These are phyloP conservation scores for Pelagia noctiluca DNA, from an alignment of 30 jellyfish, hydroid and myxozoan species.

Conservation along the genomic window DNA sequence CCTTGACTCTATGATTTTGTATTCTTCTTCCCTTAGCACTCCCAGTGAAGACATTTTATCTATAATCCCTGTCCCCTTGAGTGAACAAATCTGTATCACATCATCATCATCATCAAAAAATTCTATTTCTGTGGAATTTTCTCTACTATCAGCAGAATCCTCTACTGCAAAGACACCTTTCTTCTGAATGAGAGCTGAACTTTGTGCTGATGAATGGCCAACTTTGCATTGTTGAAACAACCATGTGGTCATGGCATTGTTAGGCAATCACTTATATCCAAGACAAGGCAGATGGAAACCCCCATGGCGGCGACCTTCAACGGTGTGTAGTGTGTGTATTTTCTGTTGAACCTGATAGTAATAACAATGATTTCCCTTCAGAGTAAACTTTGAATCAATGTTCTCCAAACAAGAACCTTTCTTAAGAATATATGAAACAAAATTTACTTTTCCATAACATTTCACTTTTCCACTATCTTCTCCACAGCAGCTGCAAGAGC, in stretches of 20 bases:
- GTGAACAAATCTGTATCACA: background rate
- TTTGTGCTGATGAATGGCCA: background rate
- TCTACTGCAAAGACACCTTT: background rate
- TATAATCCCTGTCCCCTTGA: background rate
- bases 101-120: background rate
- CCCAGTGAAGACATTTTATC: conserved; percentile 13
- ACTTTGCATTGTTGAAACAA: background rate
- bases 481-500: conserved; percentile 4
- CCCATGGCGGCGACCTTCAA: background rate
- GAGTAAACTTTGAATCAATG: background rate
- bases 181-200: background rate
- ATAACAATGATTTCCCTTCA: background rate
- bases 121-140: background rate
- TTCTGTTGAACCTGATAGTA: conserved; percentile 17
- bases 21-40: background rate
- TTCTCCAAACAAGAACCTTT: background rate
- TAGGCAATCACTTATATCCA: background rate
- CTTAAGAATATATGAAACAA: background rate
- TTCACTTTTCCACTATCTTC: background rate
- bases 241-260: conserved; percentile 12
- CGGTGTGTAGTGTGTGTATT: background rate
- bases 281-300: conserved; percentile 9
- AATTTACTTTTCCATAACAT: background rate
- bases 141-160: background rate
- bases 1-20: background rate